Percentiles rank a stretch among this genome's conserved stretches.
These are phyloP conservation scores for Morone saxatilis DNA, from an alignment of 2,113 vertebrate genomes.

Conservation along the genomic window DNA sequence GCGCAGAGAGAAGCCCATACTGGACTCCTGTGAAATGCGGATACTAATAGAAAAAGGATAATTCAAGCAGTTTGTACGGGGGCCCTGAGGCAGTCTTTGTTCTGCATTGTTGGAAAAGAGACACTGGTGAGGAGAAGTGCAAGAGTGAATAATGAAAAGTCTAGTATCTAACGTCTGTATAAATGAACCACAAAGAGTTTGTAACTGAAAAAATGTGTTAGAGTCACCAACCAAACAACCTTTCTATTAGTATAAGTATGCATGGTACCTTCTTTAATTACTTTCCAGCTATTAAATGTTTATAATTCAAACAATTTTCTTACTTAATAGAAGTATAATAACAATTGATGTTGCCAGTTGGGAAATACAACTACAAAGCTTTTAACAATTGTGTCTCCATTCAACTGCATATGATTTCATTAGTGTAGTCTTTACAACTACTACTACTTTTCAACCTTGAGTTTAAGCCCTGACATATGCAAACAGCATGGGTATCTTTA, in stretches of 20 bases:
- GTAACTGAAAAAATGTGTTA: background rate
- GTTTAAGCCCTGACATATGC: background rate
- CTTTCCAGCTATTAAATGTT: background rate
- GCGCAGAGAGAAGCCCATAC: constrained; percentile 5
- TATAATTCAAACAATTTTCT: background rate
- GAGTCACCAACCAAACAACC: background rate
- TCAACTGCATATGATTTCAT: background rate
- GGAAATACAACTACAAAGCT: background rate
- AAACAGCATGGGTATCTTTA: background rate
- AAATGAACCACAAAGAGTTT: background rate
- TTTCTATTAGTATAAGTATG: background rate
- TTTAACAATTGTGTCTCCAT: background rate
- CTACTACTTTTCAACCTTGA: background rate
- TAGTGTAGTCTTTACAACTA: background rate
- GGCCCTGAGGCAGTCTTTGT: constrained; percentile 31
- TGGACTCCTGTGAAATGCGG: constrained; percentile 42
- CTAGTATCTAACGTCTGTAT: background rate
- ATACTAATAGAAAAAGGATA: constrained; percentile 34
- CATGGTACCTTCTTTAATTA: constrained; percentile 14
- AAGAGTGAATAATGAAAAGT: constrained; percentile 34
- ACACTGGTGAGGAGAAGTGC: constrained; percentile 1
- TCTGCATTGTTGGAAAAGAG: constrained; percentile 25
- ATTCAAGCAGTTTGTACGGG: constrained; percentile 9
- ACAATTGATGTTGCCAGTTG: background rate
- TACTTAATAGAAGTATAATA: background rate